phyloP scores from a whole-genome alignment of 1,140 invertebrate genomes.

The Ctenoplectra terminalis region DNA sequence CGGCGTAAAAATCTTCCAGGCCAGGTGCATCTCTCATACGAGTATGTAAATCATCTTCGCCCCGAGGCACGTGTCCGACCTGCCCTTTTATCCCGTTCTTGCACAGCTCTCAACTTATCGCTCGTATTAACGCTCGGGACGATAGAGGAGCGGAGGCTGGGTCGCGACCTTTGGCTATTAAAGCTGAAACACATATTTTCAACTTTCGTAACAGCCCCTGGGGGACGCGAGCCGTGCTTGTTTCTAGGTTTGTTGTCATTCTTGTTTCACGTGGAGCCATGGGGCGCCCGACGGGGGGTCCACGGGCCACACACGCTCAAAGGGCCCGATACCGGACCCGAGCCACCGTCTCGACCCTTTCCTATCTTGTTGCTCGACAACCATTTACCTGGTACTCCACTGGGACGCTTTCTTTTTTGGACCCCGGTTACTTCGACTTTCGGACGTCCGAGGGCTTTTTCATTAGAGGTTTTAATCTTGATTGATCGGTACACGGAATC shows the following conservation, averaged over 20 bases:
- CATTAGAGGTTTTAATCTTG: slow-evolving; percentile 53
- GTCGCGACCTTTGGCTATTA: slow-evolving; percentile 53
- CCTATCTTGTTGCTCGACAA: not conserved
- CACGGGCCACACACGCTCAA: slow-evolving; percentile 72
- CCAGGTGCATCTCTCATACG: slow-evolving; percentile 56
- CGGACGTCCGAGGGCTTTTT: slow-evolving; percentile 13
- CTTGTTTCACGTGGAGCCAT: slow-evolving; percentile 66
- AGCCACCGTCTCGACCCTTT: slow-evolving; percentile 1
- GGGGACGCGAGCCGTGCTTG: slow-evolving; percentile 58
- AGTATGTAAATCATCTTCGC: slow-evolving; percentile 59
- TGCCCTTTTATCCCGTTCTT: not conserved
- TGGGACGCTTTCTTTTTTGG: too few relatives aligned
- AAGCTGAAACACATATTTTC: slow-evolving; percentile 54
- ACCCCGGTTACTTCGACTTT: not conserved
- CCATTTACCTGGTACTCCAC: not conserved
- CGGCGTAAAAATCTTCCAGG: slow-evolving; percentile 36
- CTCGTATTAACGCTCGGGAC: slow-evolving; percentile 54
- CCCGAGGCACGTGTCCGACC: slow-evolving; percentile 51
- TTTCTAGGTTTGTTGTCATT: slow-evolving; percentile 74
- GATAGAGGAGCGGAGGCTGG: slow-evolving; percentile 12
- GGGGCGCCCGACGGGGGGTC: slow-evolving; percentile 66
- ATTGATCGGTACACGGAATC: slow-evolving; percentile 44
- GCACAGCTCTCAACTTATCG: slow-evolving; percentile 43
- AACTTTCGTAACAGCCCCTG: slow-evolving; percentile 28
- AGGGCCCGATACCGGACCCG: slow-evolving; percentile 58